Evolutionary conservation across 2,888 invertebrate genomes (phyloP).

Genomic region (Homarus gammarus): DNA sequence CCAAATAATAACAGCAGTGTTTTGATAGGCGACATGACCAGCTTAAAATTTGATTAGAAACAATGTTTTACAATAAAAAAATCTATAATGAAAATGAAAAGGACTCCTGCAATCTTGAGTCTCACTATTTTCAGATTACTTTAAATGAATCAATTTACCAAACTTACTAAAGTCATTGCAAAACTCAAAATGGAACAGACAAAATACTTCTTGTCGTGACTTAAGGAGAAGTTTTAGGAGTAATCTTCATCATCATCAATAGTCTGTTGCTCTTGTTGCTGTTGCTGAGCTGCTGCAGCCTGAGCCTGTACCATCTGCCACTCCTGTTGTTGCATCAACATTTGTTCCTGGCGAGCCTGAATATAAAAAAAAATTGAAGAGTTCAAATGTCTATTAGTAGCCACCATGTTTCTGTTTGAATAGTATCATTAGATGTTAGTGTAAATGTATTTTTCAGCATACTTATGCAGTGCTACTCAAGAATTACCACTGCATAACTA

Average conservation of each 20-base stretch:
- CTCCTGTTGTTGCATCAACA: constrained; percentile 74
- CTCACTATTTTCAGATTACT: neutral
- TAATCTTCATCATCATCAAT: constrained; percentile 67
- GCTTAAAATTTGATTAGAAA: no score
- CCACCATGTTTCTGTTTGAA: neutral
- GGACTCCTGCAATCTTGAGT: no score
- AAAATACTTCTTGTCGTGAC: neutral
- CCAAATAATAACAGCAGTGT: no score
- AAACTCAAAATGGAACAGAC: neutral
- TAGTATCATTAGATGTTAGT: constrained; percentile 10
- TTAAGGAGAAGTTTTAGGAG: constrained; percentile 28
- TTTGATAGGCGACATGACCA: no score
- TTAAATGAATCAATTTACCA: neutral
- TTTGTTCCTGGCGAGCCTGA: constrained; percentile 74
- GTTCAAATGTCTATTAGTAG: neutral
- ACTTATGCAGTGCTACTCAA: no score
- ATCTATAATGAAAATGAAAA: no score
- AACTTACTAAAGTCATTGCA: neutral
- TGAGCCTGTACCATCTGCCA: constrained; percentile 73
- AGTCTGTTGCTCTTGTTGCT: constrained; percentile 65
- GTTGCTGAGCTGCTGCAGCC: constrained; percentile 69
- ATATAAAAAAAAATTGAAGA: neutral
- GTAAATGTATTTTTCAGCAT: no score
- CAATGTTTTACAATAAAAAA: no score
- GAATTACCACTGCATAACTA: neutral